These are phyloP conservation scores for Umimayanthus kanabou DNA, from an alignment of 92 coral and sea anemone species.

Conservation along the genomic window DNA sequence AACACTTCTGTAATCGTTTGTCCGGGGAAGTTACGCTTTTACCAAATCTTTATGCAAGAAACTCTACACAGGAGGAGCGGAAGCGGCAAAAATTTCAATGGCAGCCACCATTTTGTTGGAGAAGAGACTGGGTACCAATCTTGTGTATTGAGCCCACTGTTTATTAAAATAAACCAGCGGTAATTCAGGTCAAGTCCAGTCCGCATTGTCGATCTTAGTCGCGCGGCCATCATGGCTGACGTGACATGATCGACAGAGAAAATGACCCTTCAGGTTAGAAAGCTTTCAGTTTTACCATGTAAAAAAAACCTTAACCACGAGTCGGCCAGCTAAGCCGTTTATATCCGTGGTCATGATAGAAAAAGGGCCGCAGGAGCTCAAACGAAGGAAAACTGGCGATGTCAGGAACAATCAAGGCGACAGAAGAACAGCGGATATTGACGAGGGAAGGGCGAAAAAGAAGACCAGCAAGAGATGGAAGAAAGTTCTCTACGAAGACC, in stretches of 20 bases:
- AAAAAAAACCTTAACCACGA: no score
- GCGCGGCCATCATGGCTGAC: constrained; percentile 23
- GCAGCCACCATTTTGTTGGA: not conserved
- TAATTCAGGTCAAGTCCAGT: not conserved
- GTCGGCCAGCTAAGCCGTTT: not conserved
- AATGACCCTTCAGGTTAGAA: no score
- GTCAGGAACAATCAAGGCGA: not conserved
- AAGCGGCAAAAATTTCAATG: not conserved
- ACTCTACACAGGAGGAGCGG: no score
- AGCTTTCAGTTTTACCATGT: no score
- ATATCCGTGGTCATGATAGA: not conserved
- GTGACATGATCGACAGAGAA: not conserved
- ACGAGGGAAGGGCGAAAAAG: not conserved
- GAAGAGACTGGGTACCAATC: not conserved
- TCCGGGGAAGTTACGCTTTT: not conserved
- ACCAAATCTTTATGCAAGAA: not conserved
- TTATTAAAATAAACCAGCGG: not conserved
- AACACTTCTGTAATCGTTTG: not conserved
- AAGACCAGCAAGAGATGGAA: constrained; percentile 64
- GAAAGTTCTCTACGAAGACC: constrained; percentile 88
- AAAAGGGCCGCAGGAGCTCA: not conserved
- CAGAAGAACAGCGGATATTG: not conserved
- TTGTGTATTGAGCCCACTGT: not conserved
- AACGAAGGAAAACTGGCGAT: not conserved
- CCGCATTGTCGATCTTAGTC: not conserved